Evolutionary conservation across 2,113 vertebrate species (phyloP).

Genomic region (Panthera tigris): DNA sequence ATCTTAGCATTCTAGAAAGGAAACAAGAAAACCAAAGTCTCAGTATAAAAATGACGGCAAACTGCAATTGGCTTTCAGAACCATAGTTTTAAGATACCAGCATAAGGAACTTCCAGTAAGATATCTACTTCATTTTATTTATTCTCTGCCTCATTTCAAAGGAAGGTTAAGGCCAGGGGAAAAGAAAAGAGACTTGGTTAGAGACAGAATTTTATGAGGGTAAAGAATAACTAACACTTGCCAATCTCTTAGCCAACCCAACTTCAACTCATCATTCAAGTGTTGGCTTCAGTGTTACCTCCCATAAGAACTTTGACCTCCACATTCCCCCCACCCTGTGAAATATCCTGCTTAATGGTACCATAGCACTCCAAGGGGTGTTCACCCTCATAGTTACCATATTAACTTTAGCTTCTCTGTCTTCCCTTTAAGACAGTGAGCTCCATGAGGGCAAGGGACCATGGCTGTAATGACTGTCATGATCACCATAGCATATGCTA

Average conservation of each 20-base stretch:
- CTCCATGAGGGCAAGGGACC: not conserved
- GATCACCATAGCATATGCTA: not conserved
- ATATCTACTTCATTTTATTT: not conserved
- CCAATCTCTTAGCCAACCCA: not conserved
- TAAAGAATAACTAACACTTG: not conserved
- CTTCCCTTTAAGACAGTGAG: not conserved
- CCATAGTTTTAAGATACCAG: not conserved
- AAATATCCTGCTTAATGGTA: not conserved
- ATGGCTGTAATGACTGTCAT: not conserved
- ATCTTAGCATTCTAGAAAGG: not conserved
- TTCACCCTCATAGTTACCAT: not conserved
- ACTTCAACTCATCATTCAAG: not conserved
- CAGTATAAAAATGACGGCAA: not conserved
- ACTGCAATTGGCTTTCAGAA: not conserved
- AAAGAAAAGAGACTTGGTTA: not conserved
- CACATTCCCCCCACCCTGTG: too few species aligned
- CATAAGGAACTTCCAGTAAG: not conserved
- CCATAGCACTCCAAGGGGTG: not conserved
- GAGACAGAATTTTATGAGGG: not conserved
- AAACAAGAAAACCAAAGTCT: not conserved
- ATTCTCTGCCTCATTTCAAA: not conserved
- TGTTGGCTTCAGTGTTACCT: not conserved
- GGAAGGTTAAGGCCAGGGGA: not conserved
- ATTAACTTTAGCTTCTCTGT: not conserved
- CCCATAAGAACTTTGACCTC: not conserved